A percentile compares a stretch with the other conserved stretches of the same genome.
phyloP scores from a whole-genome alignment of 2,888 invertebrate genomes.

The Apeira syringaria region DNA sequence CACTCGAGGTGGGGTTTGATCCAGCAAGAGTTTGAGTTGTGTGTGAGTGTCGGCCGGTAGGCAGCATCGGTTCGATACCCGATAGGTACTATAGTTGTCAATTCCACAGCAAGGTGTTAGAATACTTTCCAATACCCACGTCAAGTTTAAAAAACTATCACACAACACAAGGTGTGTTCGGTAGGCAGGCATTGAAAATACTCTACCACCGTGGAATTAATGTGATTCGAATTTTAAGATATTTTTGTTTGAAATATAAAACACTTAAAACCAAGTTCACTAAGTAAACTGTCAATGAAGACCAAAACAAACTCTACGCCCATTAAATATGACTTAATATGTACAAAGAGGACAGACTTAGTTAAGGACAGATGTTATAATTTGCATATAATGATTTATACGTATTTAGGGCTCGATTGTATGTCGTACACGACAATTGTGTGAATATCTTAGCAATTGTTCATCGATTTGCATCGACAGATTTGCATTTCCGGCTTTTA shows the following conservation, averaged over 20 bases:
- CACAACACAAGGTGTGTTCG: no score
- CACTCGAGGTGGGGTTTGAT: no score
- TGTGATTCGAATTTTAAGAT: no score
- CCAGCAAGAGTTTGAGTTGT: no score
- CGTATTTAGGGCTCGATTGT: slow-evolving; percentile 18
- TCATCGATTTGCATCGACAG: slow-evolving; percentile 25
- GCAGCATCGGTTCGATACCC: no score
- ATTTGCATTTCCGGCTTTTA: slow-evolving; percentile 20
- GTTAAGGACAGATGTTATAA: background rate
- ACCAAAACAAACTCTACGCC: background rate
- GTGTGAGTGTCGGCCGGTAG: no score
- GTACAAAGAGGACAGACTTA: background rate
- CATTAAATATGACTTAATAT: background rate
- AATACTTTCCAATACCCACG: no score
- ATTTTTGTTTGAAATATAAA: background rate
- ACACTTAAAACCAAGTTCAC: background rate
- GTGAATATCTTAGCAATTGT: slow-evolving; percentile 27
- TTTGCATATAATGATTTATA: slow-evolving; percentile 17
- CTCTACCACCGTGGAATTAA: no score
- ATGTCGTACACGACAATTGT: background rate
- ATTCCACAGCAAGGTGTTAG: no score
- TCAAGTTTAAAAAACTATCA: no score
- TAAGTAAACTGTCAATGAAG: background rate
- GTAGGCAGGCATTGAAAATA: no score
- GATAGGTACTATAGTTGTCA: no score